Evolutionary conservation across 2,888 invertebrate genomes (phyloP).

Genomic region (Thera obeliscata): DNA sequence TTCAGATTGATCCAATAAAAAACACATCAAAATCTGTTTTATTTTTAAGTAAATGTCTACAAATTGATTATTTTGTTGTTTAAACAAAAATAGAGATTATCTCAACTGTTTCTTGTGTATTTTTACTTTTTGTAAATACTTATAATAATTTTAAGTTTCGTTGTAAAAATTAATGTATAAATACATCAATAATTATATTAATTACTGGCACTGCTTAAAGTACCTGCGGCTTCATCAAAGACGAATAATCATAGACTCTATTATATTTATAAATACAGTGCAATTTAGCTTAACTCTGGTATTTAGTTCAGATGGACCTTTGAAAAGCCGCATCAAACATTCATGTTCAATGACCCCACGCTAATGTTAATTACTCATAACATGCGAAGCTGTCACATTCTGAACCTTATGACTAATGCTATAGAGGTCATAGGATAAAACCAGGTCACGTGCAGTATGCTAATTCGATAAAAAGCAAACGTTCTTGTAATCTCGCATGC

Average conservation of each 20-base stretch:
- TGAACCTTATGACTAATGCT: constrained; percentile 30
- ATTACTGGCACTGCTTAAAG: no score
- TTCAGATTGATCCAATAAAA: no score
- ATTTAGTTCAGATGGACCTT: constrained; percentile 30
- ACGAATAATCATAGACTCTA: no score
- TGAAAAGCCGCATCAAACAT: constrained; percentile 34
- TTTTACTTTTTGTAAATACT: no score
- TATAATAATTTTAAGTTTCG: no score
- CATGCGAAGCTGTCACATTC: constrained; percentile 19
- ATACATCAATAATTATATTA: no score
- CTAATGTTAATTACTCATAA: constrained; percentile 38
- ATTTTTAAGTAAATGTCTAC: no score
- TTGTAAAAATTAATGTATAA: no score
- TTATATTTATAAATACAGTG: neutral
- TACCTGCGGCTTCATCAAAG: neutral
- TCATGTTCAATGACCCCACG: constrained; percentile 41
- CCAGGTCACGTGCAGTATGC: constrained; percentile 63
- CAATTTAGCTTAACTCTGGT: neutral
- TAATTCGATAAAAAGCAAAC: constrained; percentile 64
- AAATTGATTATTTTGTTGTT: no score
- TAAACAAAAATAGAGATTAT: no score
- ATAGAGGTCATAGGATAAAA: constrained; percentile 40
- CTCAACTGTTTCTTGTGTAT: no score
- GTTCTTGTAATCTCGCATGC: constrained; percentile 34
- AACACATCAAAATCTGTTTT: no score